These are phyloP conservation scores for Epizoanthus illoricatus DNA, from an alignment of 92 coral and sea anemone species.

Conservation along the genomic window DNA sequence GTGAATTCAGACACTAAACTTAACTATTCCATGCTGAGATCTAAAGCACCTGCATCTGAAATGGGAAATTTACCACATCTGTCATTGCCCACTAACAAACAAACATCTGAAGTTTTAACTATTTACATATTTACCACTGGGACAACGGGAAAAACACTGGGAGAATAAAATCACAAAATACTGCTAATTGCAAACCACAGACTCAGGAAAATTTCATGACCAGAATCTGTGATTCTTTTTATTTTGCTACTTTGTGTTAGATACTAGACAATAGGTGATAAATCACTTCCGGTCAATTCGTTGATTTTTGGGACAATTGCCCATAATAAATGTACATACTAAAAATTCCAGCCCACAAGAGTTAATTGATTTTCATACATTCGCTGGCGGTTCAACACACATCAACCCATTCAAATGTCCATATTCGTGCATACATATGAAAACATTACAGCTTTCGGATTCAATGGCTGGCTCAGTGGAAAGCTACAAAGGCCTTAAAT, in stretches of 20 bases:
- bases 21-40: constrained; percentile 1
- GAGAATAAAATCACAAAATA: not conserved
- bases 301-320: constrained; percentile 17
- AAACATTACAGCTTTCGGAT: not conserved
- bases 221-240: not conserved
- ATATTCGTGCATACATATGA: not conserved
- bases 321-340: constrained; percentile 15
- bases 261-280: constrained; percentile 2
- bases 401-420: not conserved
- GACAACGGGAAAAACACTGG: not conserved
- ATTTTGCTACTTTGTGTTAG: not conserved
- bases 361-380: constrained; percentile 25
- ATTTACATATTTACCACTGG: constrained; percentile 18
- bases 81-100: not conserved
- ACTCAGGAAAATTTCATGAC: not conserved
- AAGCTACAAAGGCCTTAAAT: not conserved
- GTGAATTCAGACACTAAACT: not conserved
- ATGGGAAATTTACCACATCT: constrained; percentile 1
- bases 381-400: constrained; percentile 2
- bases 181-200: not conserved
- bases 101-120: not conserved
- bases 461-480: not conserved
- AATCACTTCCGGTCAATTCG: constrained; percentile 27
- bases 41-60: constrained; percentile 6
- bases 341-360: constrained; percentile 31